These are phyloP conservation scores for Ashinkailepas kermadecensis DNA, from an alignment of 2,888 invertebrate species.

Conservation along the genomic window DNA sequence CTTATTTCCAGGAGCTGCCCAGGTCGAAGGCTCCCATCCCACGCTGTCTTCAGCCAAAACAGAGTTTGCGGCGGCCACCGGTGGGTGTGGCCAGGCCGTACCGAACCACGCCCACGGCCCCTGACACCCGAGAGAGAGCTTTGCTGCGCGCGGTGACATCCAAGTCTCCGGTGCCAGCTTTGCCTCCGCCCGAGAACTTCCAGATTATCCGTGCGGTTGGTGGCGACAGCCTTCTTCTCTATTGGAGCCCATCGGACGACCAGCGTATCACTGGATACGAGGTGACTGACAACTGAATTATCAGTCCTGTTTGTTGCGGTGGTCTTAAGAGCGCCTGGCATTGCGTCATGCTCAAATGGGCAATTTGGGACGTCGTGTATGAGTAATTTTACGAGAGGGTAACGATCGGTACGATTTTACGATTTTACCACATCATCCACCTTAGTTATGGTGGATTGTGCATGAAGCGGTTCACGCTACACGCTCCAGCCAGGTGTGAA, in stretches of 20 bases:
- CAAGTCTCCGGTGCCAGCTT: background rate
- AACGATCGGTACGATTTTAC: too few species aligned
- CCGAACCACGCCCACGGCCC: background rate
- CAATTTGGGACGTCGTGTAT: too few species aligned
- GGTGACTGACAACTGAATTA: background rate
- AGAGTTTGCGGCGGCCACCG: background rate
- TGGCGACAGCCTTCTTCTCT: slow-evolving; percentile 1
- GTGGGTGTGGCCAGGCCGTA: slow-evolving; percentile 2
- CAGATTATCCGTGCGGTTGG: slow-evolving; percentile 11
- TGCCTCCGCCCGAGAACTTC: slow-evolving; percentile 13
- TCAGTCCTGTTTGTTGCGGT: too few species aligned
- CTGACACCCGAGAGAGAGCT: background rate
- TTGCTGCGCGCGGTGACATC: background rate
- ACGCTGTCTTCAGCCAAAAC: slow-evolving; percentile 2
- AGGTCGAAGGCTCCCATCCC: background rate
- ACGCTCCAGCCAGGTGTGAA: too few species aligned
- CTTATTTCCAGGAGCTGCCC: background rate
- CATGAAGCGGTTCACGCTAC: too few species aligned
- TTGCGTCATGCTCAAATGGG: too few species aligned
- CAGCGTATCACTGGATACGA: slow-evolving; percentile 13
- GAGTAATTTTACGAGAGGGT: too few species aligned
- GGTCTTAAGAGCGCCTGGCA: too few species aligned
- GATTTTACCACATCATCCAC: too few species aligned
- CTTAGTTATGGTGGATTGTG: too few species aligned
- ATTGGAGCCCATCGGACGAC: background rate